Evolutionary conservation across 2,113 vertebrate species (phyloP), one percentile per base, ranked within the genome.

Genomic region (Lophius piscatorius): DNA sequence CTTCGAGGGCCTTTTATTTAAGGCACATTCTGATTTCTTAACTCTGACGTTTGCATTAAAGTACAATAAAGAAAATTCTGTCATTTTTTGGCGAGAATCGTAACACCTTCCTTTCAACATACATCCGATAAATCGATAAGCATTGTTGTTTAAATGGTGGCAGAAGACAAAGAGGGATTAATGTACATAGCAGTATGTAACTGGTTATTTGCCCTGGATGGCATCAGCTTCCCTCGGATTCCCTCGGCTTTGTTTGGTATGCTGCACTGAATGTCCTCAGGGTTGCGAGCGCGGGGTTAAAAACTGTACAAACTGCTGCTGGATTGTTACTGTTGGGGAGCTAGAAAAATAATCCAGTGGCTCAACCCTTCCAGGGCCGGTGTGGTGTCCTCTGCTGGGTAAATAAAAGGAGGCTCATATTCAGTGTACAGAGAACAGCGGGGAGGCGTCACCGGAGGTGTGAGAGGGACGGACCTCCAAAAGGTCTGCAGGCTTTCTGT

Each of bases 321-420:
- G 82, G 74, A 76, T 62, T 49, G 45, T 74, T 60, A 73, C 70
- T 81, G 79, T 80, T 69, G 65, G 86, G 76, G 80, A 80, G 77
- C 70, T 91, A 90, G 74, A 89, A 90, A 91, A 92, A 89, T 88
- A 90, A 89, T 86, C 80, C 78, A 51, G 80, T 74, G 58, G 66
- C 74, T 74, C 79, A 78, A 84, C 69, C 70, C 68, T 79, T 78
- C 51, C 72, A 84, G 74, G 74, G 69, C 62, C 70, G 59, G 70
- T 45, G 62, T 36, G 61, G 70, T 64, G 74, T 81, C 85, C 78
- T 86, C 78, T 69, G 76, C 10, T 29, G 63, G 71, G 61, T 38
- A 55, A 49, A 65, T 71, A 71, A 69, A 71, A 58, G 63, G 54
- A 64, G 78, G 63, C 66, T 79, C 52, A 61, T 61, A 51, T 68